Conservation (phyloP, 1,140 invertebrate genomes). For the Diabrotica undecimpunctata region DNA sequence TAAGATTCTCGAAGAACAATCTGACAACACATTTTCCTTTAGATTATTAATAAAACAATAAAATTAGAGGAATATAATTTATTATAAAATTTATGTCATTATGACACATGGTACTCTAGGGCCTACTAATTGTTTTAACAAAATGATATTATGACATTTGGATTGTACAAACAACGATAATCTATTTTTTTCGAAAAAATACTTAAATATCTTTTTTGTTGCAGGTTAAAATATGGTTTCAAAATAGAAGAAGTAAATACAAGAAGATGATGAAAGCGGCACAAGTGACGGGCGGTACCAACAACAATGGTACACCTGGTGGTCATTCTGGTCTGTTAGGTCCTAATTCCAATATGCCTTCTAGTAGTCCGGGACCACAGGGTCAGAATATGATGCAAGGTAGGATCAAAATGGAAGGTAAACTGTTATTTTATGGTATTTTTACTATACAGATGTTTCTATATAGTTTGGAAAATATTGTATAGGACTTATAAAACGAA, state of each 20-base stretch:
- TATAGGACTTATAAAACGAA: too few species aligned
- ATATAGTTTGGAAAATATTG: too few species aligned
- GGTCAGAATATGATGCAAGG: conserved; percentile 49
- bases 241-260: conserved; percentile 85
- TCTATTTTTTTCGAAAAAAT: too few species aligned
- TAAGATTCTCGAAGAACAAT: too few species aligned
- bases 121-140: too few species aligned
- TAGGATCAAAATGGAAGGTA: conserved; percentile 39
- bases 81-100: too few species aligned
- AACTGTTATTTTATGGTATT: conserved; percentile 9
- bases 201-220: conserved; percentile 44
- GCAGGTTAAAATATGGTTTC: conserved; percentile 93
- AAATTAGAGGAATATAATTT: too few species aligned
- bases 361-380: conserved; percentile 47
- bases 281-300: conserved; percentile 54
- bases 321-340: conserved; percentile 43
- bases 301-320: conserved; percentile 46
- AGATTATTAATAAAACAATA: too few species aligned
- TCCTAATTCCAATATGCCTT: conserved; percentile 41
- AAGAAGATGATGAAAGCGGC: conserved; percentile 88
- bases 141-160: too few species aligned
- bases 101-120: too few species aligned
- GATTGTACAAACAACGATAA: too few species aligned
- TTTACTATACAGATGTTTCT: neutral
- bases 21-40: too few species aligned